Evolutionary conservation across 2,113 vertebrate genomes (phyloP), one percentile per base, ranked within the genome.

Genomic region (Pandion haliaetus): DNA sequence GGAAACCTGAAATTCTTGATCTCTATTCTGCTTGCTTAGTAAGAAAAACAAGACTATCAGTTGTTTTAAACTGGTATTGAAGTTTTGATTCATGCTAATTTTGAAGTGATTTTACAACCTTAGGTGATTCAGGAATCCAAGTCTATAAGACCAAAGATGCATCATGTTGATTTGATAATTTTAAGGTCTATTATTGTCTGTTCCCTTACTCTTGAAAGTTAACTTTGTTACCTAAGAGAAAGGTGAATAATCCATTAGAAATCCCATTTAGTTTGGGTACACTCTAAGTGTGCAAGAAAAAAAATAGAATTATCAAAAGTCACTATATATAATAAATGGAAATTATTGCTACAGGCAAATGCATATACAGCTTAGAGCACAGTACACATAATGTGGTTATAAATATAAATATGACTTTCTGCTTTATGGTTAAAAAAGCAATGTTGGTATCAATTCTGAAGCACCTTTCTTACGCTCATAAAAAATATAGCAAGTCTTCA

Each of bases 361-460:
- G 69, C 9, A 1, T 62, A 71, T 58, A 88, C 44, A 83, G 69
- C 84, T 96, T 94, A 95, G 44, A 96, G 81, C 86, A 96, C 24
- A 54, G 55, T 82, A 92, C 84, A 86, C 84, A 91, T 91, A 95
- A 96, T 93, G 72, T 79, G 82, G 93, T 94, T 95, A 95, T 97
- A 98, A 97, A 96, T 97, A 96, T 94, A 96, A 92, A 94, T 88
- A 84, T 82, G 55, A 61, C 40, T 95, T 97, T 97, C 96, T 95
- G 86, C 89, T 97, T 97, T 95, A 94, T 16, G 62, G 93, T 95
- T 96, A 92, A 95, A 97, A 95, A 94, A 88, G 66, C 84, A 93
- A 95, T 83, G 90, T 88, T 94, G 66, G 42, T 91, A 95, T 97
- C 97, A 96, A 83, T 97, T 97, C 62, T 94, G 91, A 95, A 97